Evolutionary conservation across 2,113 vertebrate genomes (phyloP).

Genomic region (Pygoscelis adeliae): DNA sequence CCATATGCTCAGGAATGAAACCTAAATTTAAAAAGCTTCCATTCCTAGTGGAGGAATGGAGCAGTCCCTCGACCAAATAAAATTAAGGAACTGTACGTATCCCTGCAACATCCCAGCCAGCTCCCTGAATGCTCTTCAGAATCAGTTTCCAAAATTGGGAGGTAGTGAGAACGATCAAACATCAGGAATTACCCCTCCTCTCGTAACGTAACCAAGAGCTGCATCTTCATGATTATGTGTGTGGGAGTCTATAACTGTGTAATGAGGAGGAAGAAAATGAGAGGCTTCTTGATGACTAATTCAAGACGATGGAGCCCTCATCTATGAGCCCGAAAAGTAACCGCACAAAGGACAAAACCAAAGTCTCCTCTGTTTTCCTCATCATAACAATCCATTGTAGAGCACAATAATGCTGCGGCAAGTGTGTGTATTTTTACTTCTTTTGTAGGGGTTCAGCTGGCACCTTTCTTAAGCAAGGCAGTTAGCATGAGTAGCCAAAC

Average conservation of each 20-base stretch:
- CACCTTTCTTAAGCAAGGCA: not conserved
- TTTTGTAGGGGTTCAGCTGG: not conserved
- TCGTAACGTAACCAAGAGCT: not conserved
- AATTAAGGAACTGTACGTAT: not conserved
- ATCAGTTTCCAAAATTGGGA: not conserved
- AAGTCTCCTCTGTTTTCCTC: not conserved
- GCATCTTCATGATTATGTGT: accelerated
- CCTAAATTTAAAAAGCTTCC: not conserved
- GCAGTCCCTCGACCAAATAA: not conserved
- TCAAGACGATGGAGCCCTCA: not conserved
- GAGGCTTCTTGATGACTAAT: not conserved
- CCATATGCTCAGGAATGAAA: not conserved
- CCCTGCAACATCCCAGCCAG: not conserved
- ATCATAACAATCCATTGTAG: not conserved
- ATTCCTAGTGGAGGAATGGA: not conserved
- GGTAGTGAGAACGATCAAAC: not conserved
- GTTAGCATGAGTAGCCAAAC: not conserved
- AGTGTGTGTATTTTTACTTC: not conserved
- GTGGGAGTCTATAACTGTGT: not conserved
- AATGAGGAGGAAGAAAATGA: not conserved
- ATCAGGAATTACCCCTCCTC: not conserved
- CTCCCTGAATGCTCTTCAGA: not conserved
- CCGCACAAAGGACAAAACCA: not conserved
- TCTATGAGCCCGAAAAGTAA: not conserved
- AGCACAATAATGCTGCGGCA: not conserved